Base-by-base conservation (phyloP, 2,113 vertebrate species). In the Hassar affinis region DNA sequence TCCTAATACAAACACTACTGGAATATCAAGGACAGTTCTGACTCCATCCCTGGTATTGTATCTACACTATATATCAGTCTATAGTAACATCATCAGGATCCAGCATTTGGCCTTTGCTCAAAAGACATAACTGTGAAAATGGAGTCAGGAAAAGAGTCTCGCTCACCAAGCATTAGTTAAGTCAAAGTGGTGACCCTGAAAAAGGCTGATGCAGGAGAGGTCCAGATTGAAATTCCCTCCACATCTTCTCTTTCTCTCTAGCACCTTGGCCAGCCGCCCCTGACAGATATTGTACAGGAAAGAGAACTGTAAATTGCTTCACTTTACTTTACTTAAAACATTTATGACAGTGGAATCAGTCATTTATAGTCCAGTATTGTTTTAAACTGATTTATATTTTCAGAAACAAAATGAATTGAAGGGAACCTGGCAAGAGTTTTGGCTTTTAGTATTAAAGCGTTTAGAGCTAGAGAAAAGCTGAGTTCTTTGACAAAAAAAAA, bases 291-390 rank as follows among this genome's bases (percentile, higher is more conserved):
- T 82, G 81, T 86, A 78, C 61, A 45, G 83, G 78, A 59, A 85
- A 76, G 76, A 85, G 45, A 82, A 84, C 62, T 78, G 80, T 87
- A 89, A 92, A 89, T 88, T 88, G 88, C 77, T 88, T 90, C 69
- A 88, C 89, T 90, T 92, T 91, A 83, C 68, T 87, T 69, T 76
- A 86, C 47, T 78, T 88, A 88, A 89, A 91, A 89, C 87, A 86
- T 89, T 92, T 87, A 90, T 87, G 87, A 87, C 64, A 85, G 79
- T 85, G 77, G 74, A 89, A 87, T 87, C 85, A 86, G 88, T 87
- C 88, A 85, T 82, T 90, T 80, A 80, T 81, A 87, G 79, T 79
- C 80, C 80, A 83, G 80, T 87, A 87, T 90, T 88, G 88, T 91
- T 92, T 85, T 89, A 61, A 87, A 88, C 84, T 84, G 86, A 89